phyloP scores from a whole-genome alignment of 2,888 invertebrate genomes.

The Bellardia pandia region DNA sequence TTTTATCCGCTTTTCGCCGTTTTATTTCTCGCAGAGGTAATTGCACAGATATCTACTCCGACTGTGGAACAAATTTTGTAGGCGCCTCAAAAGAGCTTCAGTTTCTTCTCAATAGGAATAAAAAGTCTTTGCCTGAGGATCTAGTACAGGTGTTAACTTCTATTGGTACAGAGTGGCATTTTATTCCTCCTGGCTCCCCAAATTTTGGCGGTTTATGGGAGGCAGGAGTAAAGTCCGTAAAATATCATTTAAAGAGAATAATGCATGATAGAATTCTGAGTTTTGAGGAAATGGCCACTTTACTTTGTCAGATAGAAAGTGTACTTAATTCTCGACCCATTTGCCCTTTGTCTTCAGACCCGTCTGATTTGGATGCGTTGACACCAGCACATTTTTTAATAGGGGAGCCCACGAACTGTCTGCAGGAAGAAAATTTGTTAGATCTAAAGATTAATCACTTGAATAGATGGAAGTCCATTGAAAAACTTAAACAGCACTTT shows the following conservation, averaged over 20 bases:
- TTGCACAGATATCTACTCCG: slow-evolving; percentile 58
- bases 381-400: slow-evolving; percentile 61
- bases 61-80: slow-evolving; percentile 71
- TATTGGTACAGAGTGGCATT: slow-evolving; percentile 40
- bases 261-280: slow-evolving; percentile 39
- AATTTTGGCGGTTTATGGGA: slow-evolving; percentile 66
- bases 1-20: slow-evolving; percentile 63
- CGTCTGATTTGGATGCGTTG: slow-evolving; percentile 53
- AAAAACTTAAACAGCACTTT: slow-evolving; percentile 47
- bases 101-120: slow-evolving; percentile 17
- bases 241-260: slow-evolving; percentile 12
- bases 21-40: slow-evolving; percentile 61
- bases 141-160: not conserved
- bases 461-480: slow-evolving; percentile 6
- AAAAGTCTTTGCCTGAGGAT: slow-evolving; percentile 26
- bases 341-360: slow-evolving; percentile 51
- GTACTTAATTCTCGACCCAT: slow-evolving; percentile 60
- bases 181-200: slow-evolving; percentile 50
- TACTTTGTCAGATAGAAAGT: slow-evolving; percentile 51
- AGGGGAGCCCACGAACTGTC: slow-evolving; percentile 41
- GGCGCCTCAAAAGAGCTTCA: slow-evolving; percentile 57
- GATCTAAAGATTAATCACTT: not conserved
- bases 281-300: slow-evolving; percentile 62
- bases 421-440: slow-evolving; percentile 57
- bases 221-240: slow-evolving; percentile 45